Evolutionary conservation across 2,113 vertebrate genomes (phyloP), one percentile per base, ranked within the genome.

Genomic region (Hemiscyllium ocellatum): DNA sequence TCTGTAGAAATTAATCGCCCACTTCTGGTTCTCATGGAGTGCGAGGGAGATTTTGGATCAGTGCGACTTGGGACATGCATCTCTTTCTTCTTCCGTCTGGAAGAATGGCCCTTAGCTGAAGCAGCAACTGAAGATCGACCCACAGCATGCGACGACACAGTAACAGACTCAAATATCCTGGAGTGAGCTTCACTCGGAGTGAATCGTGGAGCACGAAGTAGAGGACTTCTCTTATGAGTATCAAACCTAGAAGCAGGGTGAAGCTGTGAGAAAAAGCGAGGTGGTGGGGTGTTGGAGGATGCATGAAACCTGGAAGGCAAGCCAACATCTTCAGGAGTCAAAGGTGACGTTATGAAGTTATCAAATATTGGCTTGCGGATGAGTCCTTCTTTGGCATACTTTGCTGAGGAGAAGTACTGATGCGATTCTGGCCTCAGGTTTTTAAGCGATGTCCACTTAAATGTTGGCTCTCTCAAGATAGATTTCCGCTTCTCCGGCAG

Each of bases 341-440:
- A 98, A 0, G 99, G 99, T 0, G 99, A 99, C 91, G 99, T 98
- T 61, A 99, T 98, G 96, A 99, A 99, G 97, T 99, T 99, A 97
- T 99, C 99, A 91, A 99, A 99, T 96, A 99, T 97, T 0, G 99
- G 99, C 97, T 99, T 99, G 96, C 99, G 98, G 95, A 99, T 99
- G 50, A 99, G 99, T 96, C 99, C 99, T 97, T 99, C 99, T 98
- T 99, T 99, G 98, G 99, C 99, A 96, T 99, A 99, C 97, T 99
- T 99, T 95, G 99, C 99, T 96, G 99, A 99, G 95, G 99, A 99
- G 97, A 99, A 99, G 97, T 98, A 99, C 96, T 98, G 99, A 66
- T 93, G 89, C 6, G 98, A 98, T 95, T 98, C 98, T 10, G 98
- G 97, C 96, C 98, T 97, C 96, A 99, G 98, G 96, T 98, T 98